These are phyloP conservation scores for Neodiprion lecontei DNA, from an alignment of 1,140 invertebrate species.

Conservation along the genomic window DNA sequence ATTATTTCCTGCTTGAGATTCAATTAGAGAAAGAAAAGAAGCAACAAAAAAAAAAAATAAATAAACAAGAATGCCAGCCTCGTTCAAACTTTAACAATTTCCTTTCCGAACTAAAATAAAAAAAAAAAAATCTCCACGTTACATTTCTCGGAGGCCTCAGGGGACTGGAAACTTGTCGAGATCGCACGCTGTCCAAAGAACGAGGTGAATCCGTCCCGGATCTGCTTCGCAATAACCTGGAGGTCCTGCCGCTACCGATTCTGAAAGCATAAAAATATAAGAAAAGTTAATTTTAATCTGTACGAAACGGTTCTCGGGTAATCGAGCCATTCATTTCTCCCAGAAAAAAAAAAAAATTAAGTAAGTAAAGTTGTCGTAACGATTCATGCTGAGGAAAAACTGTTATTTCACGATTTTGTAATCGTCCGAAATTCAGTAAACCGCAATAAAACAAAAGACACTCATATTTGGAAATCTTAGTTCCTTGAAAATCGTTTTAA, in stretches of 20 bases:
- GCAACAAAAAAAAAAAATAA: background rate
- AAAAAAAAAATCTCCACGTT: constrained; percentile 26
- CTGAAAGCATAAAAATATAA: constrained; percentile 36
- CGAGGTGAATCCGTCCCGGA: constrained; percentile 57
- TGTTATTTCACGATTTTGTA: too few species aligned
- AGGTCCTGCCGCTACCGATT: constrained; percentile 51
- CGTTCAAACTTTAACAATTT: background rate
- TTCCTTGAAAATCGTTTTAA: too few species aligned
- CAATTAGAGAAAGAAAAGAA: too few species aligned
- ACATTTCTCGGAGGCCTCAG: constrained; percentile 58
- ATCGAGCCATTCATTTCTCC: background rate
- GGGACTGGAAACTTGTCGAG: constrained; percentile 56
- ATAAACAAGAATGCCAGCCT: background rate
- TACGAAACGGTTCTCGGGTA: background rate
- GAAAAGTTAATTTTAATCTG: background rate
- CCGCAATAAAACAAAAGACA: too few species aligned
- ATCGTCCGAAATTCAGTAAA: too few species aligned
- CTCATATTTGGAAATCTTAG: too few species aligned
- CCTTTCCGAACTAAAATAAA: too few species aligned
- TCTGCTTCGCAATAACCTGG: constrained; percentile 50
- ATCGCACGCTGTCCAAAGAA: constrained; percentile 48
- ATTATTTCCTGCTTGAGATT: background rate
- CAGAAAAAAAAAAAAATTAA: background rate
- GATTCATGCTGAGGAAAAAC: background rate
- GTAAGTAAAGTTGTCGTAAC: background rate